These are phyloP conservation scores for Caenorhabditis wallacei DNA, from an alignment of 2,888 invertebrate genomes.

Conservation along the genomic window DNA sequence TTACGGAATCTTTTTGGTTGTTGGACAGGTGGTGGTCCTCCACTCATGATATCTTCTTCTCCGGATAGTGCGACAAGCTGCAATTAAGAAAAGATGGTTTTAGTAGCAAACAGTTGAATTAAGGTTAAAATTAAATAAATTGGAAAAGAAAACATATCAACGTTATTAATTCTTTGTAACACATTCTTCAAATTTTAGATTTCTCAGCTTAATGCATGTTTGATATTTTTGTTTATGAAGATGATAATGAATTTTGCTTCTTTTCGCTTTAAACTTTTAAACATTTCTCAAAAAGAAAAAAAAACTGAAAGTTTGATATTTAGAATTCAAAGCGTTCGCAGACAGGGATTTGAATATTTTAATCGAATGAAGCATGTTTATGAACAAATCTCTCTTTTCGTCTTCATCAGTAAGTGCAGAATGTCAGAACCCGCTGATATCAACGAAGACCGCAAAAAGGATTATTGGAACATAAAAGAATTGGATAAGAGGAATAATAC, in stretches of 20 bases:
- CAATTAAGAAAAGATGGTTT: conserved; percentile 19
- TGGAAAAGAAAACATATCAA: no score
- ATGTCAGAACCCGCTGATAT: conserved; percentile 49
- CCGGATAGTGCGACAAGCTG: conserved; percentile 74
- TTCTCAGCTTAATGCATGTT: no score
- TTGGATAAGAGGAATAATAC: conserved; percentile 23
- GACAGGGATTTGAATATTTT: conserved; percentile 19
- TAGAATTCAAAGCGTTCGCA: conserved; percentile 1
- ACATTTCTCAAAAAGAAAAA: not conserved
- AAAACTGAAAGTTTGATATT: not conserved
- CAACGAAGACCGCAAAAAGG: conserved; percentile 62
- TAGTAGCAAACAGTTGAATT: not conserved
- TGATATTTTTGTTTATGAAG: no score
- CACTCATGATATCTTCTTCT: conserved; percentile 74
- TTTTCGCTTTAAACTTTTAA: no score
- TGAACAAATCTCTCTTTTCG: conserved; percentile 19
- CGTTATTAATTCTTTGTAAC: no score
- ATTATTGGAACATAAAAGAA: conserved; percentile 63
- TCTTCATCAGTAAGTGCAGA: conserved; percentile 35
- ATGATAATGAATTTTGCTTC: no score
- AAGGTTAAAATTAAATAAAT: no score
- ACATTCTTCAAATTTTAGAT: no score
- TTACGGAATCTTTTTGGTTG: conserved; percentile 75
- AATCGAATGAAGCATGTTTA: conserved; percentile 32
- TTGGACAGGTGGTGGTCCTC: conserved; percentile 68